These are phyloP conservation scores for Clanis bilineata DNA, from an alignment of 2,888 invertebrate genomes.

Conservation along the genomic window DNA sequence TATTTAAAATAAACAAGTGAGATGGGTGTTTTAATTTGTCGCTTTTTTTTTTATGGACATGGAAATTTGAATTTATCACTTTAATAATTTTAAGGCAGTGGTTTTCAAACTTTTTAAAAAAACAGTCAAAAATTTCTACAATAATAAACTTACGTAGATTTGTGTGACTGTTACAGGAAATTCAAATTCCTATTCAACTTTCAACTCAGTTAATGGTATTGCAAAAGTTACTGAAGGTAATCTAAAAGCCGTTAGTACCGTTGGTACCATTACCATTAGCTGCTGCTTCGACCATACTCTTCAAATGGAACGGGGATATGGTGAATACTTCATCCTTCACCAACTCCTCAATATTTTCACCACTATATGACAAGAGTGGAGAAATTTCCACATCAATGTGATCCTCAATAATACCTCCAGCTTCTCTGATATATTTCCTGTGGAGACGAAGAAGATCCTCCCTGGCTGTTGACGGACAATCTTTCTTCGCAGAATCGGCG, in stretches of 20 bases:
- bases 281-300: conserved; percentile 63
- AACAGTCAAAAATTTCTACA: too few relatives aligned
- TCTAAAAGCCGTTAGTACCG: conserved; percentile 27
- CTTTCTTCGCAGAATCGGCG: conserved; percentile 91
- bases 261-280: conserved; percentile 70
- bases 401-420: conserved; percentile 88
- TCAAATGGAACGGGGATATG: conserved; percentile 84
- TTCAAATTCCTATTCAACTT: too few relatives aligned
- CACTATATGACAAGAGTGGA: conserved; percentile 93
- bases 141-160: too few relatives aligned
- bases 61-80: too few relatives aligned
- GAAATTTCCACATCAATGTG: conserved; percentile 93
- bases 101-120: too few relatives aligned
- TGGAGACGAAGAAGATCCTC: conserved; percentile 90
- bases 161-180: too few relatives aligned
- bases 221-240: too few relatives aligned
- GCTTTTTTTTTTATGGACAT: too few relatives aligned
- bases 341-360: conserved; percentile 89
- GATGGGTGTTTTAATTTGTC: too few relatives aligned
- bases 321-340: conserved; percentile 86
- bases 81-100: too few relatives aligned
- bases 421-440: conserved; percentile 88
- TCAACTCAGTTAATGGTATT: too few relatives aligned
- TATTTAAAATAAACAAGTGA: too few relatives aligned
- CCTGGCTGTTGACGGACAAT: conserved; percentile 94